Percentiles rank a stretch among this genome's conserved stretches.
phyloP scores from a whole-genome alignment of 2,888 invertebrate species.

The Baccha elongata region DNA sequence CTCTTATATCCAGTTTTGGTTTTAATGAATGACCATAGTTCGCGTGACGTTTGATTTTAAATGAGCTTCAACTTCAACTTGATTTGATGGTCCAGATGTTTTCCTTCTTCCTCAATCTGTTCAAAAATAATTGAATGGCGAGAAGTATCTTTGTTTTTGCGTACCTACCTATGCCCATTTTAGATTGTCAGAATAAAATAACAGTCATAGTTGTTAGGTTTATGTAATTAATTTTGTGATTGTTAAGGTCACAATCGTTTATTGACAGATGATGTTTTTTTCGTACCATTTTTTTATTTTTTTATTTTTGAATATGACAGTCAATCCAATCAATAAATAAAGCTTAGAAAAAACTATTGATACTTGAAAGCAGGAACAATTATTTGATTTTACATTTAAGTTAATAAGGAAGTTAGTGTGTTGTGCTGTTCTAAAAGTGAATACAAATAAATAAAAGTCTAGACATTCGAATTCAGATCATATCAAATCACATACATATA shows the following conservation, averaged over 20 bases:
- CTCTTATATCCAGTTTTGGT: not conserved
- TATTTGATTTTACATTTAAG: not conserved
- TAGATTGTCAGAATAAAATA: not conserved
- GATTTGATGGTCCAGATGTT: constrained; percentile 1
- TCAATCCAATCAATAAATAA: not conserved
- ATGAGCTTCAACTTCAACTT: not conserved
- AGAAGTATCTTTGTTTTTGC: not conserved
- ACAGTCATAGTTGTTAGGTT: not conserved
- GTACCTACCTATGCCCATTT: not conserved
- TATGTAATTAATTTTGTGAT: not conserved
- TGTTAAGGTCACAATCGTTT: not conserved
- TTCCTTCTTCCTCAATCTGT: not conserved
- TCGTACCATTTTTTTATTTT: no score
- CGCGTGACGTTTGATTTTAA: not conserved
- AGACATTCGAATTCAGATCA: no score
- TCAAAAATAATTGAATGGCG: not conserved
- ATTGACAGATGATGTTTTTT: not conserved
- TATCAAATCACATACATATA: no score
- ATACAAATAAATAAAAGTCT: no score
- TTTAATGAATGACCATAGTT: not conserved
- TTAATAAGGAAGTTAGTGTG: not conserved
- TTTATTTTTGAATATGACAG: not conserved
- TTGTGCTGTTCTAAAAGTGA: no score
- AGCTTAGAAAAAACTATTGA: not conserved
- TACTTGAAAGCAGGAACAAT: not conserved